Base-by-base conservation (phyloP, 2,888 invertebrate species). In the Aspidiotus destructor region DNA sequence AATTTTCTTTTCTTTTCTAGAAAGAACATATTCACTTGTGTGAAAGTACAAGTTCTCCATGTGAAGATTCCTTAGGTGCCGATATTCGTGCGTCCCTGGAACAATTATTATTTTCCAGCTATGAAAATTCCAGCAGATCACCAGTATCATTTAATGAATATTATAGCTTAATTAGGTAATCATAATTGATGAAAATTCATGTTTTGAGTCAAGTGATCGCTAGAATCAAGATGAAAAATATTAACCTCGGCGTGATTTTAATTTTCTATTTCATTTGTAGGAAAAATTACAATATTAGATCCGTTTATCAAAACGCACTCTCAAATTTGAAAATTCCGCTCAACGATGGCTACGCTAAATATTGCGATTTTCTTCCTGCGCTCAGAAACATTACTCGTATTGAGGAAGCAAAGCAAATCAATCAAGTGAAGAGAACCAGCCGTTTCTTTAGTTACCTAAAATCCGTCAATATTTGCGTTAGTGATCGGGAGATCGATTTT, bases 391-490 rank as follows among this genome's bases (percentile, higher is more conserved):
- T 92, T 68, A 86, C 87, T 72, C 82, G 88, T 72, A 79, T 83
- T 55, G 90, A 91, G 75, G 82, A 82, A 73, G 74, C 74, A 13
- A 84, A 86, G 74, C 80, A 82, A 44, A 81, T 82, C 60, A 77
- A 75, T 41, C 84, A 81, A 73, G 78, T 76, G 1, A 87, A 88
- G 75, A 81, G 89, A 70, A 84, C 86, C 71, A 88, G 86, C 74
- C 81, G 90, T 69, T 90, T 87, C 77, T 87, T 85, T 77, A 88
- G 88, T 76, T 89, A 90, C 77, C 80, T 90, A n/a, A 83, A 84
- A 73, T 83, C 82, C 62, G 76, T 83, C 69, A 81, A 80, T 74
- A 75, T 80, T 58, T 78, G 79, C 70, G 60, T 72, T 10, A 65
- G 69, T 48, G 57, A 61, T 8, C 17, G 53, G 6, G 69, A 72